phyloP scores from a whole-genome alignment of 2,888 invertebrate genomes.

The Notodonta dromedarius region DNA sequence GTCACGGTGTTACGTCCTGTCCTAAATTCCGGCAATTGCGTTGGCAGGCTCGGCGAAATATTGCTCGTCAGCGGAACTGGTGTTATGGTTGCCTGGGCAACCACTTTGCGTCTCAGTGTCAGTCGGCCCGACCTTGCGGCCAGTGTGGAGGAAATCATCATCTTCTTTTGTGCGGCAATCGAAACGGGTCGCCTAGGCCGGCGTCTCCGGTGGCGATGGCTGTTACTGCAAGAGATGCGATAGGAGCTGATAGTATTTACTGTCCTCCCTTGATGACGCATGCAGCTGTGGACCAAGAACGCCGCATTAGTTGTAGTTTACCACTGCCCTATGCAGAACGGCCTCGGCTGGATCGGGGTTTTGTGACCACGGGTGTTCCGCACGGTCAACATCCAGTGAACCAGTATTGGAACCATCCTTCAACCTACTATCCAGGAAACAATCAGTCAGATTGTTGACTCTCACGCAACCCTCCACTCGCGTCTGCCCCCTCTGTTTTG shows the following conservation, averaged over 20 bases:
- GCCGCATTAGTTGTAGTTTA: background rate
- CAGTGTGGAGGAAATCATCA: background rate
- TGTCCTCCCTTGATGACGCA: background rate
- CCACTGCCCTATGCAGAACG: background rate
- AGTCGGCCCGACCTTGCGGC: too few relatives aligned
- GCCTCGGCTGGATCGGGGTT: background rate
- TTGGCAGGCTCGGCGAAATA: too few relatives aligned
- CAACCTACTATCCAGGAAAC: too few relatives aligned
- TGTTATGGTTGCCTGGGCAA: too few relatives aligned
- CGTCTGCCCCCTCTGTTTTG: too few relatives aligned
- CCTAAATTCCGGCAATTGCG: background rate
- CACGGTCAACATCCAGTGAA: background rate
- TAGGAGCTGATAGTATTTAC: background rate
- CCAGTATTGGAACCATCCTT: background rate
- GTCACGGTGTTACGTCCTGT: background rate
- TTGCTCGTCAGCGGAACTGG: too few relatives aligned
- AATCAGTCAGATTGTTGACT: too few relatives aligned
- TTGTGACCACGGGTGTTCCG: background rate
- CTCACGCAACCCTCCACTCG: too few relatives aligned
- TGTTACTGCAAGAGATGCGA: background rate
- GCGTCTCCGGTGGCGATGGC: background rate
- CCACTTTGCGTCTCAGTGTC: too few relatives aligned
- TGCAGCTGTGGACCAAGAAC: background rate
- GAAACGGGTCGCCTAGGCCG: background rate
- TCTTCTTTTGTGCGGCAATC: background rate